A percentile compares a stretch with the other conserved stretches of the same genome.
These are phyloP conservation scores for Peromyscus aztecus DNA, from an alignment of 2,797 vertebrate species.

Conservation along the genomic window DNA sequence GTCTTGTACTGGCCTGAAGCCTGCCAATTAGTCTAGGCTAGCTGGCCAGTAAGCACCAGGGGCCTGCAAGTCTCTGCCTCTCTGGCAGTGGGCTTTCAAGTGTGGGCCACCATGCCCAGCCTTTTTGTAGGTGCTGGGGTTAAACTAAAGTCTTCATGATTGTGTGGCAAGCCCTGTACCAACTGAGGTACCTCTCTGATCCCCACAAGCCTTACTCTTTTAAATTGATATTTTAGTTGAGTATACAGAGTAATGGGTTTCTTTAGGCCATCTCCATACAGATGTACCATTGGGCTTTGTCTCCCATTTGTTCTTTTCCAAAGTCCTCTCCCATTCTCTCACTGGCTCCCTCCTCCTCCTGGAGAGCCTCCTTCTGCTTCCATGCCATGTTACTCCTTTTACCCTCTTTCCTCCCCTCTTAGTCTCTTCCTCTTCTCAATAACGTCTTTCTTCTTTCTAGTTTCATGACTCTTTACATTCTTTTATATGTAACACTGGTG, in stretches of 20 bases:
- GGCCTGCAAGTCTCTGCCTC: background rate
- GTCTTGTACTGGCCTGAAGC: no score
- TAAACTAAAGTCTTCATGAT: background rate
- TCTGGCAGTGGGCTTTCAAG: no score
- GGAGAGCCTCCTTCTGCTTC: background rate
- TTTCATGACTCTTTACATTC: background rate
- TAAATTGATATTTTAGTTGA: background rate
- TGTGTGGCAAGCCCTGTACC: background rate
- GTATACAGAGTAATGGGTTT: background rate
- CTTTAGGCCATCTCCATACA: background rate
- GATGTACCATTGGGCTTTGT: background rate
- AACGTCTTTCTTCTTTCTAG: background rate
- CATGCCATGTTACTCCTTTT: rapidly evolving
- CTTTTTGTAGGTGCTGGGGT: no score
- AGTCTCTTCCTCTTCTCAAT: no score
- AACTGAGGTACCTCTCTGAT: background rate
- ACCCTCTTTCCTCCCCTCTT: background rate
- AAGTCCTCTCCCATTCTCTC: background rate
- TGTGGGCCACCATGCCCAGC: background rate
- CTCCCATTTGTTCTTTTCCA: background rate
- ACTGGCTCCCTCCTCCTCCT: no score
- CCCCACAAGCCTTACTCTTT: background rate
- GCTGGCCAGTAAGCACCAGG: background rate
- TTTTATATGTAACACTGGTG: no score
- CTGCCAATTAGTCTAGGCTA: background rate